Conservation (phyloP, 1,140 invertebrate genomes). For the Stegodyphus mimosarum region DNA sequence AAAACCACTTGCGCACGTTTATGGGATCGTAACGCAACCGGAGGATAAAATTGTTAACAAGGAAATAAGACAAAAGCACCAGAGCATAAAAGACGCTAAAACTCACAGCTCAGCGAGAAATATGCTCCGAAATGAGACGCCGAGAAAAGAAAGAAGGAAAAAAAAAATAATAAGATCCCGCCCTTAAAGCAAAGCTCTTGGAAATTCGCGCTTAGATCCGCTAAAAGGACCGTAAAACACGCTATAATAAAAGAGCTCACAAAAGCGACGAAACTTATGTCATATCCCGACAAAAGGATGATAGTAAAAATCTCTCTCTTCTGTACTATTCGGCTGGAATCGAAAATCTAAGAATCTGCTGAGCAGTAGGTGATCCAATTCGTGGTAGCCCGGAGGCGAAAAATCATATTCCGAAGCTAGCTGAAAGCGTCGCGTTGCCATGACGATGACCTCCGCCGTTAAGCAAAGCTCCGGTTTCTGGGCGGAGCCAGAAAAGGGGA, state of each 20-base stretch:
- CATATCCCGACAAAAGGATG: background rate
- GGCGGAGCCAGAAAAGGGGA: background rate
- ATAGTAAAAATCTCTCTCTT: conserved; percentile 36
- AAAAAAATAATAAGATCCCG: no score
- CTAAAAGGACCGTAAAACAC: conserved; percentile 23
- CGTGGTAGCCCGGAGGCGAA: conserved; percentile 10
- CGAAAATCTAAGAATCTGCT: conserved; percentile 11
- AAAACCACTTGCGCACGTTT: no score
- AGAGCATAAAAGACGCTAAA: background rate
- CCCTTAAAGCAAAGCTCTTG: background rate
- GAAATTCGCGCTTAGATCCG: background rate
- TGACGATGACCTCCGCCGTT: conserved; percentile 38
- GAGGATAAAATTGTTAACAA: background rate
- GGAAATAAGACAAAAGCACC: background rate
- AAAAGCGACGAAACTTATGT: conserved; percentile 7
- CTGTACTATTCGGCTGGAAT: no score
- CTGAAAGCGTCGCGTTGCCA: conserved; percentile 29
- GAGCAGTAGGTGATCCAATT: conserved; percentile 18
- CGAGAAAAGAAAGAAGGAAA: no score
- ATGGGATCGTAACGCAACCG: no score
- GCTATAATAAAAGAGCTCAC: conserved; percentile 9
- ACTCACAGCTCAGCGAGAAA: background rate
- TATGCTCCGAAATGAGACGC: background rate
- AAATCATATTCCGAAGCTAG: conserved; percentile 16
- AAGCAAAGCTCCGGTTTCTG: background rate